phyloP scores from a whole-genome alignment of 2,888 invertebrate species.

The Parnassius apollo region DNA sequence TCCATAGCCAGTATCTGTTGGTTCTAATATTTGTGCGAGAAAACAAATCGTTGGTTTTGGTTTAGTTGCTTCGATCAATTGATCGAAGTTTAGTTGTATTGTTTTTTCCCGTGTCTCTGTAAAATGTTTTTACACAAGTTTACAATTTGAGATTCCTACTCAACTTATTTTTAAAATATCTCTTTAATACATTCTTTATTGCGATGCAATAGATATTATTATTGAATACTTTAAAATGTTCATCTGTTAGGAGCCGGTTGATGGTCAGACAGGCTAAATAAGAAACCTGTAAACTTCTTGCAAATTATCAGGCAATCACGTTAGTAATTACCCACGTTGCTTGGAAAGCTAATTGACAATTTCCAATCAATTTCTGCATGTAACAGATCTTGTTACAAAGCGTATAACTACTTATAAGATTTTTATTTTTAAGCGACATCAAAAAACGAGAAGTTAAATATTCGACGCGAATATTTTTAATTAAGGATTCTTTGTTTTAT shows the following conservation, averaged over 20 bases:
- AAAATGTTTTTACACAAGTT: background rate
- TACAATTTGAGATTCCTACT: background rate
- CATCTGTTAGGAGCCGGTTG: slow-evolving; percentile 5
- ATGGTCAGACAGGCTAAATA: slow-evolving; percentile 1
- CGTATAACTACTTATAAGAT: too few relatives aligned
- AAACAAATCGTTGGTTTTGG: too few relatives aligned
- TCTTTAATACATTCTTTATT: background rate
- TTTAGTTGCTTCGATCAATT: background rate
- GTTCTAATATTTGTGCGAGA: too few relatives aligned
- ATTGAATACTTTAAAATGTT: background rate
- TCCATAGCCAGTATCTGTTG: too few relatives aligned
- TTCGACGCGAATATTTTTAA: too few relatives aligned
- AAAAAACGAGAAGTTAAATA: too few relatives aligned
- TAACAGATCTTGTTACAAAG: too few relatives aligned
- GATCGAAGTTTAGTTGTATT: background rate
- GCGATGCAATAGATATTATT: background rate
- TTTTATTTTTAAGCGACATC: too few relatives aligned
- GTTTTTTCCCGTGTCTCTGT: background rate
- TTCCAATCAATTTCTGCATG: background rate
- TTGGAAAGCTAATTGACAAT: slow-evolving; percentile 1
- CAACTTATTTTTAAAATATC: too few relatives aligned
- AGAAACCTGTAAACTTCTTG: slow-evolving; percentile 2
- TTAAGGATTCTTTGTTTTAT: too few relatives aligned
- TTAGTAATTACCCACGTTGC: background rate
- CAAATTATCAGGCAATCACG: slow-evolving; percentile 4